Evolutionary conservation across 2,888 invertebrate genomes (phyloP).

Genomic region (Napeogenes sylphis): DNA sequence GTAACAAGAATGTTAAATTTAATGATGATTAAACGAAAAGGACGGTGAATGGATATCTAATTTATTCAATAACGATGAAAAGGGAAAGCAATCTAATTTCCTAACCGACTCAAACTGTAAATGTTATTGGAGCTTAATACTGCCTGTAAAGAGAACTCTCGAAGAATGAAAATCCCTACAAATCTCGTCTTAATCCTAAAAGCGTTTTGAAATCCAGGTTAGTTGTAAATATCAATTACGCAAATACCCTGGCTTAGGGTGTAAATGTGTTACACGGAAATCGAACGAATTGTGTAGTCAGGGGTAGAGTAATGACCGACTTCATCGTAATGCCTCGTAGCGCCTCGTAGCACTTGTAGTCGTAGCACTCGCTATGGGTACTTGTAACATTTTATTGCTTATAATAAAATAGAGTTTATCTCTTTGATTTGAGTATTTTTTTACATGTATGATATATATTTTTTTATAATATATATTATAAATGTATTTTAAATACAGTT

Average conservation of each 20-base stretch:
- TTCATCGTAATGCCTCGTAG: constrained; percentile 10
- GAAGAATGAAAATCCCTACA: constrained; percentile 65
- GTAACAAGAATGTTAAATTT: too few species aligned
- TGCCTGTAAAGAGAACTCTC: constrained; percentile 63
- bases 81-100: constrained; percentile 30
- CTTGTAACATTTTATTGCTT: too few species aligned
- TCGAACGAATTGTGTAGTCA: constrained; percentile 39
- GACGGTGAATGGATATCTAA: neutral
- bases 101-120: constrained; percentile 35
- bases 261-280: constrained; percentile 45
- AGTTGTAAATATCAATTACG: constrained; percentile 78
- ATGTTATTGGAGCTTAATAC: constrained; percentile 46
- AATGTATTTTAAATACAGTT: too few species aligned
- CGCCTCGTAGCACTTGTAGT: constrained; percentile 9
- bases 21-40: too few species aligned
- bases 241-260: constrained; percentile 65
- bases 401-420: too few species aligned
- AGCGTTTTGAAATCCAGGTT: constrained; percentile 71
- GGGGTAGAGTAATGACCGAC: constrained; percentile 31
- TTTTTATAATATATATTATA: too few species aligned
- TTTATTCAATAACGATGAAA: constrained; percentile 26
- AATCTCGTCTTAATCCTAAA: constrained; percentile 69
- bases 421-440: too few species aligned
- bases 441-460: too few species aligned
- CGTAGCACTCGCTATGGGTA: constrained; percentile 11